phyloP scores from a whole-genome alignment of 2,888 invertebrate genomes.

The Escarpia spicata region DNA sequence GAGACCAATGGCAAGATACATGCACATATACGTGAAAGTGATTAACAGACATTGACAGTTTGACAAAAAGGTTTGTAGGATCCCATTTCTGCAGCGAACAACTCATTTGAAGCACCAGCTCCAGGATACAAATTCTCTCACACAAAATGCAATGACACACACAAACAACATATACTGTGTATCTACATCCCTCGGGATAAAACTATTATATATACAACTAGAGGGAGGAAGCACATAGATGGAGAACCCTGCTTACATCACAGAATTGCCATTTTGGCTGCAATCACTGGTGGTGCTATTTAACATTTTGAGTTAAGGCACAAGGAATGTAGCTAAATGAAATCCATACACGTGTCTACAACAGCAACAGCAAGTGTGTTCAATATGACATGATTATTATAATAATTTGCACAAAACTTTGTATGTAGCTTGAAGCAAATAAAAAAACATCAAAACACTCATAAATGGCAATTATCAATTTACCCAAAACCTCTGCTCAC shows the following conservation, averaged over 20 bases:
- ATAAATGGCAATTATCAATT: neutral
- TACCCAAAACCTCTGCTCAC: neutral
- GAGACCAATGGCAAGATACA: neutral
- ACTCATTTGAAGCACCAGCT: neutral
- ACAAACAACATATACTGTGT: neutral
- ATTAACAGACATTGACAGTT: neutral
- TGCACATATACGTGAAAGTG: neutral
- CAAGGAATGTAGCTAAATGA: neutral
- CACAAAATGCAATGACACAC: neutral
- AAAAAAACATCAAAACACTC: neutral
- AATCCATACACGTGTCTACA: neutral
- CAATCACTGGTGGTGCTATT: neutral
- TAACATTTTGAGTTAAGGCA: neutral
- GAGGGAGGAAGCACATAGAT: neutral
- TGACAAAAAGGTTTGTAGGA: neutral
- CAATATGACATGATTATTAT: neutral
- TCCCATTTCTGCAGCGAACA: neutral
- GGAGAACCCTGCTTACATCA: neutral
- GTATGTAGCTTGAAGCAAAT: neutral
- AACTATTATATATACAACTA: neutral
- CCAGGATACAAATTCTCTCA: neutral
- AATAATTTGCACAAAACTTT: neutral
- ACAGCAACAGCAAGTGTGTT: neutral
- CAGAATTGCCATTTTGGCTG: neutral
- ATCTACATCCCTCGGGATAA: neutral